phyloP scores from a whole-genome alignment of 2,888 invertebrate species.

The Isotomurus palustris region DNA sequence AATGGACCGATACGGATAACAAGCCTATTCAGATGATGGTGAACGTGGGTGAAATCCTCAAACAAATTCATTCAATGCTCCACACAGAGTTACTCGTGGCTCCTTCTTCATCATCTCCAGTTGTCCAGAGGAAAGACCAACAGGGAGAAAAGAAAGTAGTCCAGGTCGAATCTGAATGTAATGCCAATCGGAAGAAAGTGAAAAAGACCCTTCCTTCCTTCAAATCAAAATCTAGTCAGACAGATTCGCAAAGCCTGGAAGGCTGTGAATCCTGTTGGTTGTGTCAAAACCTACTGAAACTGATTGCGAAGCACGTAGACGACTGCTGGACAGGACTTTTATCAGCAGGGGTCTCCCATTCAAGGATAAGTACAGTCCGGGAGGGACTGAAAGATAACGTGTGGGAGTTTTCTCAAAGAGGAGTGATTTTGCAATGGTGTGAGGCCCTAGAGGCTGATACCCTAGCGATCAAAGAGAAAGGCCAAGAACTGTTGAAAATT shows the following conservation, averaged over 20 bases:
- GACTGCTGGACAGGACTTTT: slow-evolving; percentile 9
- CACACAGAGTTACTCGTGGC: too few species aligned
- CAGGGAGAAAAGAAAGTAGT: too few species aligned
- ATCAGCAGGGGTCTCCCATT: slow-evolving; percentile 9
- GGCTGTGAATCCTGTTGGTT: slow-evolving; percentile 24
- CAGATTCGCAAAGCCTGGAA: slow-evolving; percentile 10
- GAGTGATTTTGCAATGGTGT: slow-evolving; percentile 21
- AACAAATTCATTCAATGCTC: too few species aligned
- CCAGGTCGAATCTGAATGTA: not conserved
- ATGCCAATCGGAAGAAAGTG: too few species aligned
- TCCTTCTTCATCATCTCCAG: too few species aligned
- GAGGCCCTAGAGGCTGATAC: slow-evolving; percentile 16
- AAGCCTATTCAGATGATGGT: too few species aligned
- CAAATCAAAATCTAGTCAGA: slow-evolving; percentile 13
- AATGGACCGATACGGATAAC: too few species aligned
- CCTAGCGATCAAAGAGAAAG: slow-evolving; percentile 8
- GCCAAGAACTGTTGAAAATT: not conserved
- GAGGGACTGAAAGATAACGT: slow-evolving; percentile 11
- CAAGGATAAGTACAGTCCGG: slow-evolving; percentile 15
- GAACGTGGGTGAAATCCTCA: too few species aligned
- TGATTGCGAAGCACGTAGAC: slow-evolving; percentile 17
- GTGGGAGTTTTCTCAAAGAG: slow-evolving; percentile 21
- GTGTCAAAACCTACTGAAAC: slow-evolving; percentile 23
- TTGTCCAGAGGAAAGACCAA: too few species aligned
- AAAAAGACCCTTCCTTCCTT: not conserved